Evolutionary conservation across 2,888 invertebrate species (phyloP).

Genomic region (Chalcosyrphus nemorum): DNA sequence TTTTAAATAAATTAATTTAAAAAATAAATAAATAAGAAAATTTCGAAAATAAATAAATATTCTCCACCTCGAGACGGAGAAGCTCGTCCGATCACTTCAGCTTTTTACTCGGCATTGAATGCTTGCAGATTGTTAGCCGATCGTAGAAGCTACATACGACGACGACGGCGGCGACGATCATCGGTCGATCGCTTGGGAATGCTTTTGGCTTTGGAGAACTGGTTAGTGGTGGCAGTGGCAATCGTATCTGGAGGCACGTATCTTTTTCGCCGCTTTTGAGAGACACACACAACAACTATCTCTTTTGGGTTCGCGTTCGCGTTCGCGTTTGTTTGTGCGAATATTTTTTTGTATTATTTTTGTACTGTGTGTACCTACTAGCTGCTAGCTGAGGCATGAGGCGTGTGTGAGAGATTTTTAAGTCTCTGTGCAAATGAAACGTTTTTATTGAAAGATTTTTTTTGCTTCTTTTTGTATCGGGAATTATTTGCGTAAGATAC

Average conservation of each 20-base stretch:
- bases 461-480: slow-evolving; percentile 26
- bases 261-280: slow-evolving; percentile 31
- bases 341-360: slow-evolving; percentile 25
- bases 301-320: slow-evolving; percentile 55
- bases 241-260: slow-evolving; percentile 45
- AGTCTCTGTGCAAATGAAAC: not conserved
- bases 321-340: slow-evolving; percentile 46
- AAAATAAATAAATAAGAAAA: slow-evolving; percentile 62
- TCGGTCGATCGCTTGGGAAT: slow-evolving; percentile 26
- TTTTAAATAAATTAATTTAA: slow-evolving; percentile 41
- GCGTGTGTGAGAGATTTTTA: not conserved
- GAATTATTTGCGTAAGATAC: slow-evolving; percentile 27
- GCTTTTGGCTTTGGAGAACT: slow-evolving; percentile 62
- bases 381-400: too few relatives aligned
- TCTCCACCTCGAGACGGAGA: slow-evolving; percentile 68
- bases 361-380: too few relatives aligned
- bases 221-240: slow-evolving; percentile 34
- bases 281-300: slow-evolving; percentile 72
- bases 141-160: slow-evolving; percentile 64
- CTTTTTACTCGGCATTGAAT: slow-evolving; percentile 73
- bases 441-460: slow-evolving; percentile 25
- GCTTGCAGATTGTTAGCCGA: slow-evolving; percentile 63
- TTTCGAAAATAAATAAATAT: slow-evolving; percentile 29
- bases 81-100: slow-evolving; percentile 72
- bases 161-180: too few relatives aligned